Conservation (phyloP, 35 echinoderm and acorn worm species). For the Heliocidaris erythrogramma region DNA sequence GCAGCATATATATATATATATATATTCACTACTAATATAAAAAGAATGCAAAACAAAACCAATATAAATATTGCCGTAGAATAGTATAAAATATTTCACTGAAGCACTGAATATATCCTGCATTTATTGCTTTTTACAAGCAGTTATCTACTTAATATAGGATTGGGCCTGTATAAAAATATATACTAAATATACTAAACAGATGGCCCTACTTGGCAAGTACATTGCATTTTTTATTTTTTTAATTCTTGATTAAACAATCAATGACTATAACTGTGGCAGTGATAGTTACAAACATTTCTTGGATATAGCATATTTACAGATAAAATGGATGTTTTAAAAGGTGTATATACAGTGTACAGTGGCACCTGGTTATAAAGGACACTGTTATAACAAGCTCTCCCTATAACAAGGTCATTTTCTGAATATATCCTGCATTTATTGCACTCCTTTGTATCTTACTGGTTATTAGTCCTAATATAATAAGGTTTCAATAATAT, state of each 20-base stretch:
- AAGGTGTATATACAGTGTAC: neutral
- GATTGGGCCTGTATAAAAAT: neutral
- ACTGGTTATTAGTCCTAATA: too few species aligned
- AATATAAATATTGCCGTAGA: neutral
- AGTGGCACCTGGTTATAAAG: too few species aligned
- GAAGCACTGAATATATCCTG: neutral
- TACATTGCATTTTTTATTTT: neutral
- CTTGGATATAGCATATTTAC: neutral
- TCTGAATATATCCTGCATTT: too few species aligned
- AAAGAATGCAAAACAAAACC: neutral
- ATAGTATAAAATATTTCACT: neutral
- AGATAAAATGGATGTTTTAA: neutral
- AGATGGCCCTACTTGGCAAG: neutral
- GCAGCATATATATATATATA: too few species aligned
- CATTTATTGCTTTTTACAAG: neutral
- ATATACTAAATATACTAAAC: neutral
- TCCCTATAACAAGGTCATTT: too few species aligned
- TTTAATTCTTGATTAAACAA: neutral
- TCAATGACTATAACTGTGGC: neutral
- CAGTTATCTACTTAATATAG: neutral
- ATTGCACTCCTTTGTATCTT: too few species aligned
- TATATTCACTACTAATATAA: neutral
- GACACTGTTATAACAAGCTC: too few species aligned
- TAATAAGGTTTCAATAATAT: too few species aligned
- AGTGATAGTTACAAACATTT: neutral